A percentile compares a stretch with the other conserved stretches of the same genome.
Conservation (phyloP, 2,888 invertebrate genomes). For the Melieria omissa region DNA sequence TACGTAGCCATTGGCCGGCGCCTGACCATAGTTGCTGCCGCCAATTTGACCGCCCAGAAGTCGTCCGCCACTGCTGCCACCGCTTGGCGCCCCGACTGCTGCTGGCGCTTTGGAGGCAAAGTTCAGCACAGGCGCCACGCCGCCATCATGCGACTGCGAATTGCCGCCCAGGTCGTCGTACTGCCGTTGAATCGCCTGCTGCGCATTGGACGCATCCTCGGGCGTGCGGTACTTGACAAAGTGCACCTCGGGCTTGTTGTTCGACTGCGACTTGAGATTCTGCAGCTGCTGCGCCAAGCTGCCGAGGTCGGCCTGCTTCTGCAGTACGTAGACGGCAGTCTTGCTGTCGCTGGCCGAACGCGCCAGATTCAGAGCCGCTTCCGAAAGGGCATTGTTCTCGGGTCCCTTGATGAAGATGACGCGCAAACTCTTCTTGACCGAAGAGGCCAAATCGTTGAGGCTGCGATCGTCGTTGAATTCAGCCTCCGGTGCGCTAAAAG, state of each 20-base stretch:
- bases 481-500: slow-evolving; percentile 54
- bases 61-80: neutral
- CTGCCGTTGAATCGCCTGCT: slow-evolving; percentile 53
- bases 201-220: slow-evolving; percentile 57
- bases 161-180: slow-evolving; percentile 54
- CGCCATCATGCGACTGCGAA: slow-evolving; percentile 50
- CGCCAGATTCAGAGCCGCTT: slow-evolving; percentile 54
- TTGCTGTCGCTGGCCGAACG: slow-evolving; percentile 53
- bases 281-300: slow-evolving; percentile 51
- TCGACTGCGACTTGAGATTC: slow-evolving; percentile 46
- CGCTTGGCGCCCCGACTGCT: slow-evolving; percentile 21
- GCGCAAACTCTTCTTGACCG: slow-evolving; percentile 53
- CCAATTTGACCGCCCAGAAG: neutral
- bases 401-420: slow-evolving; percentile 56
- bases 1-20: slow-evolving; percentile 16
- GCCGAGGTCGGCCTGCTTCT: slow-evolving; percentile 55
- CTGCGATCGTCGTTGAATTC: slow-evolving; percentile 51
- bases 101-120: slow-evolving; percentile 49
- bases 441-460: slow-evolving; percentile 41
- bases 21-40: neutral
- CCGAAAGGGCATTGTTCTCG: slow-evolving; percentile 42
- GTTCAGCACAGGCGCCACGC: slow-evolving; percentile 53
- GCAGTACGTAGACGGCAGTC: slow-evolving; percentile 60
- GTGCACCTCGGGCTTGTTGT: slow-evolving; percentile 53
- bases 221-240: slow-evolving; percentile 34